Evolutionary conservation across 2,888 invertebrate species (phyloP), one percentile per base, ranked within the genome.

Genomic region (Drosophila hamatofila): DNA sequence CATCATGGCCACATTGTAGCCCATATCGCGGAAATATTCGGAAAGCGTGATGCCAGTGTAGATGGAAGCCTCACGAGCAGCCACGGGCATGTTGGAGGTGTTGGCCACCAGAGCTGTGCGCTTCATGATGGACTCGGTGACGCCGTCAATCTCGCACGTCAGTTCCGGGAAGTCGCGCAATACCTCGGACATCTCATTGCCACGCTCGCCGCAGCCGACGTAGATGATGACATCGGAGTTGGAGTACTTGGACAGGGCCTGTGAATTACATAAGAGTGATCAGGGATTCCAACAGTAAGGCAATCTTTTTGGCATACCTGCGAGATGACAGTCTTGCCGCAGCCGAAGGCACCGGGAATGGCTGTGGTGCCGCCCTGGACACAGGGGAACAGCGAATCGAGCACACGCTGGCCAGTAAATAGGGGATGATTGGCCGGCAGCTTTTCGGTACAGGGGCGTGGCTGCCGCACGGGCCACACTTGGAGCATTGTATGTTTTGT

Each of bases 1-100:
- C 99, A 99, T 99, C 99, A 99, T 99, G 80, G 99, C 98, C 57
- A 99, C 99, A 93, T 99, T 98, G 95, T 98, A 98, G 91, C 99
- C 99, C 99, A 99, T 99, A 93, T 97, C 97, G 81, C 97, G 95
- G 96, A 99, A 99, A 94, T 99, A 99, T 94, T 99, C 99, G 16
- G 99, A 98, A 14, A 99, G 94, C 0, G 99, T 99, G 93, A 99
- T 99, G 94, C 98, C 98, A 61, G 99, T 99, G 93, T 99, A 99
- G 93, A 99, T 99, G 92, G 99, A 99, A 73, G 99, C 99, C 94
- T 99, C 99, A 93, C 99, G 96, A 92, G 99, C 99, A 88, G 99
- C 99, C 66, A 99, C 99, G 89, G 99, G 99, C 99, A 99, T 99
- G 96, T 99, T 99, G 79, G 99, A 99, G 18, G 99, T 99, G 94